Base-by-base conservation (phyloP, 2,113 vertebrate species). In the Gopherus evgoodei region DNA sequence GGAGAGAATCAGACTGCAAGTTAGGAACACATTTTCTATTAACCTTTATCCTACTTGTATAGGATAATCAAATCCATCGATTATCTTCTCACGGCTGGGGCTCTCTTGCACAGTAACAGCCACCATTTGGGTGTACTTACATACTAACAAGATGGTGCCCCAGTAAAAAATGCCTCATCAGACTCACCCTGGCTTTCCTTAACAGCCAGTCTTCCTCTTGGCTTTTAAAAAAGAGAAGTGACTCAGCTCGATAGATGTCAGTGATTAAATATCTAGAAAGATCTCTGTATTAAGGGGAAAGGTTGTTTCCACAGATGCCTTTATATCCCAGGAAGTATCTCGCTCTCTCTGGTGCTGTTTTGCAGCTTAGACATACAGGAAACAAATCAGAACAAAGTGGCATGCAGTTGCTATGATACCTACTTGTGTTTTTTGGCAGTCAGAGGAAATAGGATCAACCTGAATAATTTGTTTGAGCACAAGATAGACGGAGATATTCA, bases 321-420 rank as follows among this genome's bases (percentile, higher is more conserved):
- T 75, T 22, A 57, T 31, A 27, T 31, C 7, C 50, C 35, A 53
- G 57, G 19, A 4, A 31, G 31, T 69, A 16, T 69, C 31, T 31
- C 27, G 31, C 57, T 86, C 62, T 21, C 86, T 87, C 88, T 81
- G 38, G n/a, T 42, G 29, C 10, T 50, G 50, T n/a, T 86, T 80
- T 52, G 79, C 49, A 72, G n/a, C 42, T 59, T 57, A 78, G 52
- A 1, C 2, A 53, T 38, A 84, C 50, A 83, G 84, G 84, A 90
- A 86, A 80, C 90, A 49, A 84, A 7, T 62, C 27, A 52, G 91
- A 83, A 72, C 22, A 14, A 84, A 19, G 42, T 4, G 35, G 80
- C 38, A 14, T 65, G 82, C 16, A 31, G 84, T 92, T 94, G 85
- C 92, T 96, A 78, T 85, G 89, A 90, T 53, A 90, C 91, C 31